phyloP scores from a whole-genome alignment of 2,113 vertebrate species.

The Gymnogyps californianus region DNA sequence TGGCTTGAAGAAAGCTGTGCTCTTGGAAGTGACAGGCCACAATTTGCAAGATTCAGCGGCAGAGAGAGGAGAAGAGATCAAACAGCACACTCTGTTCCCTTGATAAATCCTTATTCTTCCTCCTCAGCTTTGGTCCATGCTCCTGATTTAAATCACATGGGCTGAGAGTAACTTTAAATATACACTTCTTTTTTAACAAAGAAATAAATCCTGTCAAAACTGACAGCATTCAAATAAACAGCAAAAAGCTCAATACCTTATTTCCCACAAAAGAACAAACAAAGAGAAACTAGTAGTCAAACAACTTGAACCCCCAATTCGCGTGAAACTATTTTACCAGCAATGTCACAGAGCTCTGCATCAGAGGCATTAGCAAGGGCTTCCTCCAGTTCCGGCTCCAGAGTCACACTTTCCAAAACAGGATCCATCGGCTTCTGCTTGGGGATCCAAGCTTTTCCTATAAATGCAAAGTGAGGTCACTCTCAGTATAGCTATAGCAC shows the following conservation, averaged over 20 bases:
- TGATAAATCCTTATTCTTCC: background rate
- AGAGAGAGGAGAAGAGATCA: background rate
- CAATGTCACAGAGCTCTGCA: conserved; percentile 96
- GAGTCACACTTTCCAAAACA: conserved; percentile 90
- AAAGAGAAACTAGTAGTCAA: background rate
- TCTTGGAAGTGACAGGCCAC: background rate
- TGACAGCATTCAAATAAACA: background rate
- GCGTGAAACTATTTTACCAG: conserved; percentile 77
- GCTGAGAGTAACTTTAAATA: background rate
- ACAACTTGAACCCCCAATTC: background rate
- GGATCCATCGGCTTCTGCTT: conserved; percentile 89
- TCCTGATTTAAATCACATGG: background rate
- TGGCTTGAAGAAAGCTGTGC: background rate
- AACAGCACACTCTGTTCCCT: background rate
- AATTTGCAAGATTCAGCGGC: background rate
- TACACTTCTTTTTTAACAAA: background rate
- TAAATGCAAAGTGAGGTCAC: conserved; percentile 38
- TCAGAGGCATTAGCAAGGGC: conserved; percentile 91
- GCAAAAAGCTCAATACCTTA: background rate
- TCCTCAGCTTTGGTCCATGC: background rate
- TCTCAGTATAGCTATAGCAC: background rate
- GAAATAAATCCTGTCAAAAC: background rate
- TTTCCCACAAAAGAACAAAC: background rate
- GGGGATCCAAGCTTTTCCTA: conserved; percentile 91
- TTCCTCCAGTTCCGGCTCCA: conserved; percentile 96